Evolutionary conservation across 1,140 invertebrate genomes (phyloP).

Genomic region (Schlechtendalia chinensis): DNA sequence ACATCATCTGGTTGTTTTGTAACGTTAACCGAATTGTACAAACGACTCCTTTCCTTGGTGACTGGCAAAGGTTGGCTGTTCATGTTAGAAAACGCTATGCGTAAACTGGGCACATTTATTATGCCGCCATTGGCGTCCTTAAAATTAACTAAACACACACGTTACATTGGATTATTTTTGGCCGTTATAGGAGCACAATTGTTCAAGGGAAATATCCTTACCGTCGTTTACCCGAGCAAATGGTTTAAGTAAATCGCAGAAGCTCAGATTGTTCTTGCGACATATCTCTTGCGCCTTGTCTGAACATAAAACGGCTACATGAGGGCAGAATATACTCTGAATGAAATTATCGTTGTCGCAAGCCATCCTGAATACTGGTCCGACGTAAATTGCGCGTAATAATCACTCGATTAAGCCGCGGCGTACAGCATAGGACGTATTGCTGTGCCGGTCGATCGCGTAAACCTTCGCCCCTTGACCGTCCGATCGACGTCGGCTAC

Average conservation of each 20-base stretch:
- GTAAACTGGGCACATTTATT: slow-evolving; percentile 13
- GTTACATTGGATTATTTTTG: background rate
- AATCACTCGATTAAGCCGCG: background rate
- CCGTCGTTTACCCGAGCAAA: slow-evolving; percentile 62
- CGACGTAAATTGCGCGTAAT: background rate
- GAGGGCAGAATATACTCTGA: slow-evolving; percentile 82
- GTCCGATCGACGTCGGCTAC: background rate
- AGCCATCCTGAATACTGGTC: background rate
- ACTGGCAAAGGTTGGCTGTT: slow-evolving; percentile 12
- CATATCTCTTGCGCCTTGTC: slow-evolving; percentile 77
- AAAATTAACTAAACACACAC: slow-evolving; percentile 24
- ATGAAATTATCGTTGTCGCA: slow-evolving; percentile 66
- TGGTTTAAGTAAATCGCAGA: slow-evolving; percentile 86
- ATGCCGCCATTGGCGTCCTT: slow-evolving; percentile 18
- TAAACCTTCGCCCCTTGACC: no score
- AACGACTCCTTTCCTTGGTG: slow-evolving; percentile 26
- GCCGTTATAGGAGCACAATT: background rate
- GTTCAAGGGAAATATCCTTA: background rate
- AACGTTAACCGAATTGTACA: slow-evolving; percentile 24
- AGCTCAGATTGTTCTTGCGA: slow-evolving; percentile 86
- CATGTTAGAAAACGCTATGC: slow-evolving; percentile 5
- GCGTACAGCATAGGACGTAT: background rate
- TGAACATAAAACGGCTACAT: slow-evolving; percentile 81
- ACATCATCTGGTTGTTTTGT: background rate
- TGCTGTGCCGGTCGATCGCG: no score